phyloP scores from a whole-genome alignment of 2,113 vertebrate genomes.

The Tachysurus vachellii region DNA sequence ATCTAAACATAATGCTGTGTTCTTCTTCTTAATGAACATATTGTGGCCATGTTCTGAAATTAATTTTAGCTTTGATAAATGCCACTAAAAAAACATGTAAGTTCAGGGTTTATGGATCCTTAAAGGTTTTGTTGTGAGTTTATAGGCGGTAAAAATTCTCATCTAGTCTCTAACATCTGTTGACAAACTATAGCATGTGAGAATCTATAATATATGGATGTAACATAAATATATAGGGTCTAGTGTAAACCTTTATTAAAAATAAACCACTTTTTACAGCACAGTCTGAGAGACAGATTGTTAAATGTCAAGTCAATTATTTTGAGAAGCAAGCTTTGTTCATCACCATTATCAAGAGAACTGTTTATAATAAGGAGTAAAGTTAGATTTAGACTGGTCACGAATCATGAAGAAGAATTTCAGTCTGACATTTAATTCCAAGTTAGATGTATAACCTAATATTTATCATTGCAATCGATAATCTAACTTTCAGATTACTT shows the following conservation, averaged over 20 bases:
- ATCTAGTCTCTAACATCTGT: background rate
- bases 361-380: background rate
- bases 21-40: background rate
- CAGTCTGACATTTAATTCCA: background rate
- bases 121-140: background rate
- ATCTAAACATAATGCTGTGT: background rate
- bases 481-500: background rate
- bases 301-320: background rate
- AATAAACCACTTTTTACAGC: background rate
- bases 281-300: background rate
- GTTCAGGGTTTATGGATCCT: background rate
- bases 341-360: background rate
- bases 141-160: background rate
- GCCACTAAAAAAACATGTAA: background rate
- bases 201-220: background rate
- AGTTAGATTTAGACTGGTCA: background rate
- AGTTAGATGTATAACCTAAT: background rate
- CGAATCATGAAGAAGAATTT: background rate
- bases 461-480: background rate
- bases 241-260: background rate
- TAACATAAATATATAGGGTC: background rate
- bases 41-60: background rate
- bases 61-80: background rate
- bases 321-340: background rate
- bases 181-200: background rate